Percentiles rank a stretch among this genome's conserved stretches.
phyloP scores from a whole-genome alignment of 2,797 vertebrate species.

The Morelia viridis region DNA sequence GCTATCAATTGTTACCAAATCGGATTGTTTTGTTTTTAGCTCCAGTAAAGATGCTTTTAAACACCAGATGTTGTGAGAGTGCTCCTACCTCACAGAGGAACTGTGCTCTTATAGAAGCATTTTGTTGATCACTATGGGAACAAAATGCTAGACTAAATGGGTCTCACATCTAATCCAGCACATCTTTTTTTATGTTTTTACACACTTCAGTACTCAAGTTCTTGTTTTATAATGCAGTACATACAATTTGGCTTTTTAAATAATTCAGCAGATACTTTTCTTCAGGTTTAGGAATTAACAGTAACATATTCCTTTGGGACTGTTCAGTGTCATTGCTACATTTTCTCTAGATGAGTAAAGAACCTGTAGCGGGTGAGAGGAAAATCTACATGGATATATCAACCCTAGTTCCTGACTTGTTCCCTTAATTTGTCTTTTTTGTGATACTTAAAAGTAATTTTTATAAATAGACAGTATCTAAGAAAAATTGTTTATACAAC shows the following conservation, averaged over 20 bases:
- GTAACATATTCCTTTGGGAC: not conserved
- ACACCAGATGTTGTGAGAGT: not conserved
- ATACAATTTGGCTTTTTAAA: not conserved
- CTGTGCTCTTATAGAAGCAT: not conserved
- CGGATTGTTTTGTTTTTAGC: not conserved
- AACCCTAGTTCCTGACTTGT: not conserved
- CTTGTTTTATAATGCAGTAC: not conserved
- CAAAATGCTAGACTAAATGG: not conserved
- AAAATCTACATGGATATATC: not conserved
- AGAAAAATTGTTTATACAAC: slow-evolving; percentile 27
- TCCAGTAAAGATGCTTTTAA: not conserved
- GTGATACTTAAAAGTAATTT: slow-evolving; percentile 40
- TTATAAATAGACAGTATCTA: not conserved
- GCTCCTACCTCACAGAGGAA: not conserved
- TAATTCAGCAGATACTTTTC: not conserved
- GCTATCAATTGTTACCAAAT: not conserved
- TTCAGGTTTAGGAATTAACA: not conserved
- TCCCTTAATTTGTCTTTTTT: slow-evolving; percentile 13
- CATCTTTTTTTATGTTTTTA: not conserved
- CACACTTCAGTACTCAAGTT: not conserved
- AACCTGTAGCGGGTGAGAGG: not conserved
- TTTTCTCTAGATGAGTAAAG: not conserved
- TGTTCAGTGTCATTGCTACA: not conserved
- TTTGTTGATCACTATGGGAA: not conserved
- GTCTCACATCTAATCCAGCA: not conserved